Base-by-base conservation (phyloP, 53 echinoderm and acorn worm species). In the Crossaster papposus region DNA sequence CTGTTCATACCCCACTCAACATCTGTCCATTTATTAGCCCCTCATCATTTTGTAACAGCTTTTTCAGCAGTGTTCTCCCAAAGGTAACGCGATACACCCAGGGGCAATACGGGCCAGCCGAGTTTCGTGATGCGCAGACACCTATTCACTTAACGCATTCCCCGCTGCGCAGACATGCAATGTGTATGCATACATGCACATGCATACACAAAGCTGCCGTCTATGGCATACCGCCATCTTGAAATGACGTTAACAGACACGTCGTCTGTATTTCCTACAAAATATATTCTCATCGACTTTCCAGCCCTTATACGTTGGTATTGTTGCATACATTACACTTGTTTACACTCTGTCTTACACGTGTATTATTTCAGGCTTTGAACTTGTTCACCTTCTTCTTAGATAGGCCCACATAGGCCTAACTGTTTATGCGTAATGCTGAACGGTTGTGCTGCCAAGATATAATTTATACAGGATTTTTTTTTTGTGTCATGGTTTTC, bases 191-290 rank as follows among this genome's bases (percentile, higher is more conserved):
- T n/a, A n/a, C n/a, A n/a, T n/a, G n/a, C n/a, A n/a, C n/a, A n/a
- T n/a, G n/a, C n/a, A n/a, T n/a, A 11, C 28, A 28, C 68, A 68
- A 58, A 58, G 2, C 4, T 68, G 68, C 68, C 68, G 68, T 68
- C 68, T 11, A 28, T 68, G 68, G 68, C 68, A 68, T 68, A 20
- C 68, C 24, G 68, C 68, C 68, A 68, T 68, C 68, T 68, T 58
- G 68, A 26, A 68, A 68, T 68, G 68, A 28, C 68, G 68, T 68
- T 26, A 26, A 68, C 68, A 68, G 68, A 68, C 68, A n/a, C 11
- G 28, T 28, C 68, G 22, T 68, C 14, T 20, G 22, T 58, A 3
- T 58, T 17, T 58, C 58, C 14, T 58, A 18, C 22, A 15, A 58
- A 58, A 20, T 9, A 44, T 44, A n/a, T 44, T 0, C 9, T 58